A percentile compares a stretch with the other conserved stretches of the same genome.
These are phyloP conservation scores for Drepana falcataria DNA, from an alignment of 2,888 invertebrate genomes.

Conservation along the genomic window DNA sequence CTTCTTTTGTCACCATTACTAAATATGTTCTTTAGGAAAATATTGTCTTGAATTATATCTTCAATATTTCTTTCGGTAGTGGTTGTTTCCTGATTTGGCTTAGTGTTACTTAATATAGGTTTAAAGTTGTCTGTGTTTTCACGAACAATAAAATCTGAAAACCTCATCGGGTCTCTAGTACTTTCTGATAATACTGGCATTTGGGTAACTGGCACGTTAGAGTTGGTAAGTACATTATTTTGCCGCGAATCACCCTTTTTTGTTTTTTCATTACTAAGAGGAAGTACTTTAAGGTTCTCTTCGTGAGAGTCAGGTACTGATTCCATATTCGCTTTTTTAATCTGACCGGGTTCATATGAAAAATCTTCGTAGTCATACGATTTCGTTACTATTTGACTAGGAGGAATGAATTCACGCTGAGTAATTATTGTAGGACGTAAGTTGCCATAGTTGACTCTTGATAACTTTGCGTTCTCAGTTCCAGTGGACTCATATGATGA, in stretches of 20 bases:
- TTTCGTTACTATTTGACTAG: conserved; percentile 48
- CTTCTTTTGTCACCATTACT: conserved; percentile 22
- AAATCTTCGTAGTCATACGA: conserved; percentile 48
- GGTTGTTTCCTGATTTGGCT: conserved; percentile 14
- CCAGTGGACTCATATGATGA: not conserved
- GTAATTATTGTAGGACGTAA: conserved; percentile 40
- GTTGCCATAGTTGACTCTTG: conserved; percentile 3
- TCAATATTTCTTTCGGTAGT: conserved; percentile 35
- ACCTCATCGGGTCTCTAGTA: conserved; percentile 20
- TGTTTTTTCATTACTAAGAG: conserved; percentile 13
- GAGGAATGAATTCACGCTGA: conserved; percentile 41
- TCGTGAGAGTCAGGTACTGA: conserved; percentile 7
- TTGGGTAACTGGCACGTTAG: conserved; percentile 22
- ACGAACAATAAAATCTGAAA: conserved; percentile 31
- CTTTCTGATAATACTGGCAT: conserved; percentile 22
- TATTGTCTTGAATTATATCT: conserved; percentile 49
- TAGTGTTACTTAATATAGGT: conserved; percentile 24
- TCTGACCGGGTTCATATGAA: conserved; percentile 38
- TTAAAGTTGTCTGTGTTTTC: conserved; percentile 37
- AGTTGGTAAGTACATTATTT: conserved; percentile 10
- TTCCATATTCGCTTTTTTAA: conserved; percentile 23
- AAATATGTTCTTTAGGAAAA: conserved; percentile 59
- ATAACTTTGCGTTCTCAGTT: not conserved
- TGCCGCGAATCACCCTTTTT: conserved; percentile 1
- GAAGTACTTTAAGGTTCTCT: conserved; percentile 17